A percentile compares a stretch with the other conserved stretches of the same genome.
phyloP scores from a whole-genome alignment of 1,140 invertebrate species.

The Nebria ingens region DNA sequence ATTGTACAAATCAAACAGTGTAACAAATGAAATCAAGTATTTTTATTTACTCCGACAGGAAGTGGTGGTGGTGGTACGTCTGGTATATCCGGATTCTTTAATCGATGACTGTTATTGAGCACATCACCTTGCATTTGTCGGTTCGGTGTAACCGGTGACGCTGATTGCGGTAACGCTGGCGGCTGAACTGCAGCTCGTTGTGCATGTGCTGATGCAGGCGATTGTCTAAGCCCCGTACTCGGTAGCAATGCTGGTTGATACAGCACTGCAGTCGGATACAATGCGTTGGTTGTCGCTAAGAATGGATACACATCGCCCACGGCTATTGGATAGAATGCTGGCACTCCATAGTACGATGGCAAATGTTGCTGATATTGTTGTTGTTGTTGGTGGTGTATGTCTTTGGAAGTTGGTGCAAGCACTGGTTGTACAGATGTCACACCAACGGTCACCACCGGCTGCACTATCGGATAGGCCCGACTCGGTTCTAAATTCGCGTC shows the following conservation, averaged over 20 bases:
- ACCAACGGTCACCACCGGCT: constrained; percentile 48
- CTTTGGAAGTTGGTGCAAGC: constrained; percentile 16
- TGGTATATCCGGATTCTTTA: constrained; percentile 22
- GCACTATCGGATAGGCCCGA: constrained; percentile 57
- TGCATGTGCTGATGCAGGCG: background rate
- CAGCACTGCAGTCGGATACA: background rate
- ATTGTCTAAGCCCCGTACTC: background rate
- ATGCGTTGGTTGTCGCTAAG: background rate
- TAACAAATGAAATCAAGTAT: background rate
- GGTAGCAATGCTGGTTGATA: background rate
- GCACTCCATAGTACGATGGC: background rate
- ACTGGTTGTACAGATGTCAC: constrained; percentile 38
- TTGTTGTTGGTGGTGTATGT: background rate
- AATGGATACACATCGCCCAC: background rate
- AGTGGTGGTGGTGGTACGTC: constrained; percentile 22
- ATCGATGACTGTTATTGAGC: constrained; percentile 14
- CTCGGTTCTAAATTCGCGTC: constrained; percentile 62
- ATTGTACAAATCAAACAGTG: no score
- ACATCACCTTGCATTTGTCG: constrained; percentile 10
- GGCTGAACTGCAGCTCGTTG: background rate
- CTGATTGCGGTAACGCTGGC: background rate
- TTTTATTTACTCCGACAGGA: constrained; percentile 11
- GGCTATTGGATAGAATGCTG: constrained; percentile 5
- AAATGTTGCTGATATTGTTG: background rate
- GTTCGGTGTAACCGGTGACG: background rate